These are phyloP conservation scores for Alcedo quadribrachys DNA, from an alignment of 2,797 vertebrate genomes.

Conservation along the genomic window DNA sequence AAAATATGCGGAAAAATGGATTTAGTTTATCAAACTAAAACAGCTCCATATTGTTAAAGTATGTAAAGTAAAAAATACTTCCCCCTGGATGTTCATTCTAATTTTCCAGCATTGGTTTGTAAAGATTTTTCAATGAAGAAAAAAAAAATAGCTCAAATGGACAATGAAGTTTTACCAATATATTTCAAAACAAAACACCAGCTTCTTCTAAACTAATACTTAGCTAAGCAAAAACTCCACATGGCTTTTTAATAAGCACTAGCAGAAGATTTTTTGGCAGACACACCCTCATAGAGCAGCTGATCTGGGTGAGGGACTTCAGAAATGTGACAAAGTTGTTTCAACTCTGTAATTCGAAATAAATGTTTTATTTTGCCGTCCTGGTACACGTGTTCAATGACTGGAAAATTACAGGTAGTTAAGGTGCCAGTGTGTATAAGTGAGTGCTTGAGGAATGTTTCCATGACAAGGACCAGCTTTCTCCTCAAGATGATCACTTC, in stretches of 20 bases:
- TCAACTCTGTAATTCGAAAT: slow-evolving; percentile 68
- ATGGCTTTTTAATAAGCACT: neutral
- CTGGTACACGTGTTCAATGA: slow-evolving; percentile 66
- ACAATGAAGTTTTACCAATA: neutral
- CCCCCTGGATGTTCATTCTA: neutral
- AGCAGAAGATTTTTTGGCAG: slow-evolving; percentile 20
- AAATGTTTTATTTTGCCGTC: slow-evolving; percentile 70
- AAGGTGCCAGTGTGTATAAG: slow-evolving; percentile 70
- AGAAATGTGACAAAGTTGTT: slow-evolving; percentile 58
- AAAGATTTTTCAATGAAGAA: neutral
- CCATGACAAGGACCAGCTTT: slow-evolving; percentile 70
- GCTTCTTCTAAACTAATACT: slow-evolving; percentile 18
- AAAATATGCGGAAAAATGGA: slow-evolving; percentile 5
- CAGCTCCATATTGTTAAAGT: neutral
- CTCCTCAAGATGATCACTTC: slow-evolving; percentile 68
- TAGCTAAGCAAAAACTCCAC: slow-evolving; percentile 11
- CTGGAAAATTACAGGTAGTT: slow-evolving; percentile 71
- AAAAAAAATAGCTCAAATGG: slow-evolving; percentile 13
- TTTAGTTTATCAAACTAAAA: slow-evolving; percentile 20
- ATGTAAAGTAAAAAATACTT: neutral
- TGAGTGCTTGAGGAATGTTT: slow-evolving; percentile 70
- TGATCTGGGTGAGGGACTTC: slow-evolving; percentile 30
- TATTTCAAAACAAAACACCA: slow-evolving; percentile 14
- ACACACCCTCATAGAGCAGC: neutral
- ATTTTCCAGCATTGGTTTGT: neutral